Evolutionary conservation across 2,113 vertebrate genomes (phyloP).

Genomic region (Hassar affinis): DNA sequence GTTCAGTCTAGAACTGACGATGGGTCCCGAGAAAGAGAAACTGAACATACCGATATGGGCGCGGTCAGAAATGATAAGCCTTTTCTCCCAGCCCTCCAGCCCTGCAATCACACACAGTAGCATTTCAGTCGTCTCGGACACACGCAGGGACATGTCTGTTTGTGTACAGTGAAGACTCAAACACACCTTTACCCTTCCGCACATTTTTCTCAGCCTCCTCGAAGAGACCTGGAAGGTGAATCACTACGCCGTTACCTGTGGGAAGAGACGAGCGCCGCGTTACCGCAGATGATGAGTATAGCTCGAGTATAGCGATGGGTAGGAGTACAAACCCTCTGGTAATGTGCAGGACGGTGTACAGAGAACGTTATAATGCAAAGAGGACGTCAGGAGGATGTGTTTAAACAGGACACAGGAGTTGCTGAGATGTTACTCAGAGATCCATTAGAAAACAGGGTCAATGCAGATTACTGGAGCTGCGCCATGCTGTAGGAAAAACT

Average conservation of each 20-base stretch:
- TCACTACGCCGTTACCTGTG: constrained; percentile 95
- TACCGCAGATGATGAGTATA: neutral
- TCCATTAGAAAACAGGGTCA: constrained; percentile 71
- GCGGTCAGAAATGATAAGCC: constrained; percentile 95
- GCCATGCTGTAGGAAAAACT: constrained; percentile 52
- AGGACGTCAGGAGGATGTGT: neutral
- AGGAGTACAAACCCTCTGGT: neutral
- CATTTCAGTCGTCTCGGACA: neutral
- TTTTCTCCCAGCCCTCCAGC: constrained; percentile 90
- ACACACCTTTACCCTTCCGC: constrained; percentile 89
- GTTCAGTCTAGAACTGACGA: neutral
- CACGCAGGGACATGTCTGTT: neutral
- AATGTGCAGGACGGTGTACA: neutral
- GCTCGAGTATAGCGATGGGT: no score
- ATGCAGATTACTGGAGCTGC: constrained; percentile 59
- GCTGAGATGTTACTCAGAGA: constrained; percentile 20
- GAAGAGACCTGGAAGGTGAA: constrained; percentile 95
- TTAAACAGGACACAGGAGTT: constrained; percentile 7
- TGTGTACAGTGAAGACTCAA: neutral
- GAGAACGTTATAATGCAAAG: neutral
- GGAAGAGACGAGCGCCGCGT: neutral
- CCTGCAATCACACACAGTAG: constrained; percentile 70
- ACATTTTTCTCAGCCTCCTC: constrained; percentile 96
- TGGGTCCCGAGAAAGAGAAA: neutral
- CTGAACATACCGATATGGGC: constrained; percentile 90